phyloP scores from a whole-genome alignment of 1,140 invertebrate genomes.

The Daktulosphaira vitifoliae region DNA sequence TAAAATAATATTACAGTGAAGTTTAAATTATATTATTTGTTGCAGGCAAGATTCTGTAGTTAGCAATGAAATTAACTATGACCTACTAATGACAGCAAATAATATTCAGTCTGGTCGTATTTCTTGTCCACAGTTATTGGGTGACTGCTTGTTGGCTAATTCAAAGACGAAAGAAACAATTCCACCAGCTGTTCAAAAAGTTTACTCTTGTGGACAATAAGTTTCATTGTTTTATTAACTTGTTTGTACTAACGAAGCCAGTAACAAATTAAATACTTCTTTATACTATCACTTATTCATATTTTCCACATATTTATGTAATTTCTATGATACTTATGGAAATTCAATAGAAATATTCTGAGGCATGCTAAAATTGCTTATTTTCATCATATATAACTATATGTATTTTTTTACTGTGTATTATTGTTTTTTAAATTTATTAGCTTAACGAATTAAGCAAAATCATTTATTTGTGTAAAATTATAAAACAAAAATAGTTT shows the following conservation, averaged over 20 bases:
- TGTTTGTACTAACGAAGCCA: not conserved
- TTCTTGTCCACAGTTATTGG: slow-evolving; percentile 66
- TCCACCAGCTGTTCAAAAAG: slow-evolving; percentile 59
- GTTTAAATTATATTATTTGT: slow-evolving; percentile 39
- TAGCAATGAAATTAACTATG: slow-evolving; percentile 83
- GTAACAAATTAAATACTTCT: not conserved
- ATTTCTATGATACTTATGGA: no score
- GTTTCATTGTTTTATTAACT: not conserved
- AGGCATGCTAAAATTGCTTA: no score
- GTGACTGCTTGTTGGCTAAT: slow-evolving; percentile 50
- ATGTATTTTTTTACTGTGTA: not conserved
- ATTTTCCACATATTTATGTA: not conserved
- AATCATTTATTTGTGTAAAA: not conserved
- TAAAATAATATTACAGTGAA: not conserved
- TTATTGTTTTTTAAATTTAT: slow-evolving; percentile 27
- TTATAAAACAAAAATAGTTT: no score
- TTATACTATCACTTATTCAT: not conserved
- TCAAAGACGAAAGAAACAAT: slow-evolving; percentile 73
- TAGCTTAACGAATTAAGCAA: slow-evolving; percentile 3
- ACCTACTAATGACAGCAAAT: slow-evolving; percentile 70
- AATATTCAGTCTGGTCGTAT: slow-evolving; percentile 62
- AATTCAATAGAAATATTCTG: no score
- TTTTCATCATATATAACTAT: not conserved
- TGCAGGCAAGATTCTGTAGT: slow-evolving; percentile 77
- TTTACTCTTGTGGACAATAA: slow-evolving; percentile 33